phyloP scores from a whole-genome alignment of 2,797 vertebrate genomes.

The Erithacus rubecula region DNA sequence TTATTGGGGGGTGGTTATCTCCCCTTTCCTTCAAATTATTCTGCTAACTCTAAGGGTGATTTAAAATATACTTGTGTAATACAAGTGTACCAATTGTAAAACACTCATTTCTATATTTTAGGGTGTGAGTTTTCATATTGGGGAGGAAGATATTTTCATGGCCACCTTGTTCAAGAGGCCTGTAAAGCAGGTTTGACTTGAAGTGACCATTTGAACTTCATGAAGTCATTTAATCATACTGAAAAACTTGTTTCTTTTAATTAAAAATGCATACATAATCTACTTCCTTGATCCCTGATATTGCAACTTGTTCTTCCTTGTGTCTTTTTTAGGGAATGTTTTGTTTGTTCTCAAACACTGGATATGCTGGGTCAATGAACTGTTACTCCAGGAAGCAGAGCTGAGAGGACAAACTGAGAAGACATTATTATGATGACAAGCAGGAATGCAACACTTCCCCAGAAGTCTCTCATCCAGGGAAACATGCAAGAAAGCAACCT shows the following conservation, averaged over 20 bases:
- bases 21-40: neutral
- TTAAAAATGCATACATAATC: constrained; percentile 27
- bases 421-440: neutral
- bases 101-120: neutral
- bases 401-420: neutral
- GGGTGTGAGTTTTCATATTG: neutral
- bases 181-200: constrained; percentile 62
- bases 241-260: constrained; percentile 45
- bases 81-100: neutral
- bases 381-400: constrained; percentile 15
- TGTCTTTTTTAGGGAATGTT: constrained; percentile 37
- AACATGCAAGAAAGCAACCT: neutral
- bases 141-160: constrained; percentile 26
- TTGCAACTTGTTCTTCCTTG: constrained; percentile 20
- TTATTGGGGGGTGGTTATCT: rapidly evolving
- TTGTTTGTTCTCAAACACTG: neutral
- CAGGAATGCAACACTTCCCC: neutral
- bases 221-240: neutral
- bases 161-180: constrained; percentile 19
- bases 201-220: constrained; percentile 60
- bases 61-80: neutral
- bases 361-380: neutral
- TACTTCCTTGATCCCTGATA: constrained; percentile 16
- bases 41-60: neutral
- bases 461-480: neutral